Evolutionary conservation across 2,113 vertebrate species (phyloP), one percentile per base, ranked within the genome.

Genomic region (Urocitellus parryii): DNA sequence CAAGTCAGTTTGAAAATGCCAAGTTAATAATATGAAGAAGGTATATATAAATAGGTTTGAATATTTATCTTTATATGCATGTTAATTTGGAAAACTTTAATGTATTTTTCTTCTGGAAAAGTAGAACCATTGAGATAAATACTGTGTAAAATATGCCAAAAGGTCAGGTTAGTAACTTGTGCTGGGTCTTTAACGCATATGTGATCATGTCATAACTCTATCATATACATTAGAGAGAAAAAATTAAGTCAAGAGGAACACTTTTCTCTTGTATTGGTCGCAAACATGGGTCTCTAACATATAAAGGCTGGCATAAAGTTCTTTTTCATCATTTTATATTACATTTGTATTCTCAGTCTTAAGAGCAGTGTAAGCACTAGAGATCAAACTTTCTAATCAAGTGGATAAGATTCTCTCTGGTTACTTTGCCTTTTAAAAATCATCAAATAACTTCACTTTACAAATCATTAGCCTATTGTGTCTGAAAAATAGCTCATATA

Each of bases 351-450:
- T 7, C 10, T 48, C 17, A 14, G 9, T 74, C 37, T 72, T 34
- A 96, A 39, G 25, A 80, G 34, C 7, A 82, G 17, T 45, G 25
- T 91, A 91, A 77, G 56, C 39, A 97, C 34, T 76, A 56, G 29
- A 89, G 65, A 0, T 87, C 79, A 88, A 95, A 95, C 22, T 92
- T 68, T 90, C 34, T 74, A 58, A 61, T 65, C 58, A 73, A 81
- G 65, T 82, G 0, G 1, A 39, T 61, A 61, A 39, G 37, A 6
- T n/a, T 92, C 48, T 78, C 48, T 74, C 42, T 96, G 56, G 4
- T 37, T 88, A 82, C 37, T 93, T 61, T 51, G 18, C 0, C 48
- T 4, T 65, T 67, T 65, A 48, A 45, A 80, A 91, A 76, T 18
- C 14, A 73, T 34, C 24, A 83, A 82, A 11, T 79, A 68, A 95